phyloP scores from a whole-genome alignment of 2,113 vertebrate genomes.

The Numida meleagris region DNA sequence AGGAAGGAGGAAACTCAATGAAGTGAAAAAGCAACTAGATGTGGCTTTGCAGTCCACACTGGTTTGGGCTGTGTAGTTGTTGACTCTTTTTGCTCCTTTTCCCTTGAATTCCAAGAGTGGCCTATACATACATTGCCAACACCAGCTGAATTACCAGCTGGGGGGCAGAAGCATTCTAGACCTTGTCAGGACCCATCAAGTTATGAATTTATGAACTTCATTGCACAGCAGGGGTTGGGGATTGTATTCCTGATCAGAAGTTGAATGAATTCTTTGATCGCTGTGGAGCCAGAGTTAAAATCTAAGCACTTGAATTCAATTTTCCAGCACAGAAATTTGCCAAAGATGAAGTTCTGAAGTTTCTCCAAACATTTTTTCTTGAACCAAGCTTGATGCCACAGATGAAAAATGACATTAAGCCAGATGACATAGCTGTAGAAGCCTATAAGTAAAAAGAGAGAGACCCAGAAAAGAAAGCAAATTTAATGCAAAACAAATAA shows the following conservation, averaged over 20 bases:
- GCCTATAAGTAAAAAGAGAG: background rate
- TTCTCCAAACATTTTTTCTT: slow-evolving; percentile 20
- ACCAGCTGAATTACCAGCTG: background rate
- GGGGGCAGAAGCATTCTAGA: background rate
- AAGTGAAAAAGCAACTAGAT: background rate
- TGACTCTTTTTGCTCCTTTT: background rate
- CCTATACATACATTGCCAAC: background rate
- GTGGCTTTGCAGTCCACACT: background rate
- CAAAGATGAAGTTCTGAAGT: slow-evolving; percentile 32
- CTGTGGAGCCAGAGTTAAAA: background rate
- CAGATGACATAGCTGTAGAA: slow-evolving; percentile 40
- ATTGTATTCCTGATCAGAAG: background rate
- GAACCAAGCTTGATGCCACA: slow-evolving; percentile 6
- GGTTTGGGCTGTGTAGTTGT: background rate
- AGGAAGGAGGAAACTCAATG: background rate
- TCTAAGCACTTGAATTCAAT: background rate
- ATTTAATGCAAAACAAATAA: slow-evolving; percentile 4
- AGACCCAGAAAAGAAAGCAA: background rate
- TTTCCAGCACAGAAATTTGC: background rate
- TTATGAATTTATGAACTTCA: background rate
- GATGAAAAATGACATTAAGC: slow-evolving; percentile 48
- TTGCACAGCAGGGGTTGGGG: background rate
- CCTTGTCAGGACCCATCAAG: rapidly evolving
- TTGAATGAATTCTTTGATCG: background rate
- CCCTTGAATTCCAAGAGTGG: background rate